Base-by-base conservation (phyloP, 2,888 invertebrate species). In the Leptopterna dolabrata region DNA sequence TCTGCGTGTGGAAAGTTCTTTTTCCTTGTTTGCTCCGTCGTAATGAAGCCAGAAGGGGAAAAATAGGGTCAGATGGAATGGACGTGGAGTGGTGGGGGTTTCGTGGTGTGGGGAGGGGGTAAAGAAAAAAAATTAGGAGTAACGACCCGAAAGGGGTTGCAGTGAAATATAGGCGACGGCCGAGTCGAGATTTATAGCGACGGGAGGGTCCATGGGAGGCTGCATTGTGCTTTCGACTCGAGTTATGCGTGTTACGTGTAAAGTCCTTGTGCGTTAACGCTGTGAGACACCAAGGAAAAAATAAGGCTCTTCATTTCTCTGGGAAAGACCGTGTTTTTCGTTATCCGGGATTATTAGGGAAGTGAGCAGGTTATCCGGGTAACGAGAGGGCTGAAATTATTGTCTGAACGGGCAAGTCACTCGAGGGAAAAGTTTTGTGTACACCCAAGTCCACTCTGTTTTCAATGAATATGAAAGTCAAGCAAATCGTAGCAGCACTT, bases 61-160 rank as follows among this genome's bases (percentile, higher is more conserved):
- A 63, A 63, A 63, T 24, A 63, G 63, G 63, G 63, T 63, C 63
- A 63, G 63, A 63, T 63, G 24, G n/a, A n/a, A n/a, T n/a, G n/a
- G n/a, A n/a, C 63, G 36, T 36, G 36, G 36, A 9, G 24, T 24
- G 24, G 16, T 4, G 3, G 19, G 63, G 24, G 27, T n/a, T n/a
- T n/a, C 63, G 36, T 36, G 36, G 36, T 24, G 24, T 24, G 24
- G 16, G 47, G 3, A 4, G 63, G 24, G 27, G 24, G 63, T 19
- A 24, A 27, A 27, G 7, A 24, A 63, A 73, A 73, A 73, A 45
- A 78, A 78, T 78, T 78, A 78, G 78, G 78, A 78, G 78, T 78
- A 78, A 78, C 78, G 78, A 78, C 45, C 78, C 47, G 78, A 78
- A 78, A 78, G 78, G 78, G 78, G 78, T 78, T 78, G 45, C 36